Base-by-base conservation (phyloP, 1,140 invertebrate genomes). In the Sogatella furcifera region DNA sequence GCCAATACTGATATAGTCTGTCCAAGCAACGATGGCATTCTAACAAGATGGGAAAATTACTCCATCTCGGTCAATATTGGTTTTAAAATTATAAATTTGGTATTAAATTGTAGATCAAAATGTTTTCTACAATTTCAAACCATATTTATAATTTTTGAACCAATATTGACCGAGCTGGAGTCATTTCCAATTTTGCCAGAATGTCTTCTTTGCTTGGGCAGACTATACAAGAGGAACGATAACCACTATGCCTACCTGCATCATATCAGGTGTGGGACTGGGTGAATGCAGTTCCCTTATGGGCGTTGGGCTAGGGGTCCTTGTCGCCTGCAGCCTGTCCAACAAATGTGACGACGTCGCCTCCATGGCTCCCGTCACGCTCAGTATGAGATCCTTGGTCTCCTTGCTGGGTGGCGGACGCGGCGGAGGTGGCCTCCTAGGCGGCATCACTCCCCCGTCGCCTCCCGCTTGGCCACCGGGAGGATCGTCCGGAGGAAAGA, bases 281-380 rank as follows among this genome's bases (percentile, higher is more conserved):
- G 89, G 88, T 1, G 89, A 89, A 69, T 89, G 86, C 17, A 86
- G 76, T 65, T 87, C 84, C 44, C 84, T 73, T 74, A 89, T 87
- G 13, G 88, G 83, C 0, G 89, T 86, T 1, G 89, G 88, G 72
- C 87, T 90, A 0, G 88, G 89, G 1, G 86, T 88, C 62, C 88
- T 79, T 1, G 89, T 91, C 9, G 85, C 86, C 62, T 88, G 85
- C 46, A 92, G 80, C 49, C 89, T 82, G 63, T 91, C 87, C 42
- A 92, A 69, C 52, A 94, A 75, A 70, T 90, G 84, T 17, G 88
- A 86, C 57, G 89, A 92, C 0, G 89, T 89, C 24, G 90, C 88
- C 69, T 93, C 89, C 86, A 94, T 84, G 46, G 88, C 88, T 5
- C 88, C 90, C 21, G 90, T 92, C 0, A 94, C 89, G 13, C 86